Percentiles rank a stretch among this genome's conserved stretches.
Evolutionary conservation across 2,888 invertebrate species (phyloP).

Genomic region (Cantharis flavilabris): DNA sequence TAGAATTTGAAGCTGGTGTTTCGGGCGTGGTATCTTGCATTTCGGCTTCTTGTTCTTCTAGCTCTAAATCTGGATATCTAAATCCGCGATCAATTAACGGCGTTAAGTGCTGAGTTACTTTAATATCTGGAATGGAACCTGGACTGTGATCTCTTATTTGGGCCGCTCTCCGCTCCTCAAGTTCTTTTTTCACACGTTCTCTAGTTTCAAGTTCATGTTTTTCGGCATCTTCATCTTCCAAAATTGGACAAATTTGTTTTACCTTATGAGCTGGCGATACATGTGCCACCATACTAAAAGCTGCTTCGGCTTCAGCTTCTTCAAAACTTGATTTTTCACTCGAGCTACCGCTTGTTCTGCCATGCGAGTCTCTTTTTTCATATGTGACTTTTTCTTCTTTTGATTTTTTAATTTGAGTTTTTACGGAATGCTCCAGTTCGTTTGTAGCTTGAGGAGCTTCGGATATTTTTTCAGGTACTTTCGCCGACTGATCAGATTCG

Average conservation of each 20-base stretch:
- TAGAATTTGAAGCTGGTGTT: constrained; percentile 66
- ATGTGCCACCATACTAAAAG: constrained; percentile 57
- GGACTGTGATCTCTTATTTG: constrained; percentile 63
- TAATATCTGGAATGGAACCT: constrained; percentile 66
- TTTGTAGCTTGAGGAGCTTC: neutral
- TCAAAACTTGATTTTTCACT: constrained; percentile 57
- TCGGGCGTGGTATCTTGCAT: constrained; percentile 61
- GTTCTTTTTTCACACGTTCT: constrained; percentile 51
- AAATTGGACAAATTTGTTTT: constrained; percentile 56
- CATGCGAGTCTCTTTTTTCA: constrained; percentile 51
- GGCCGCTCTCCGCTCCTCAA: constrained; percentile 56
- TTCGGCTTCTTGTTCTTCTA: constrained; percentile 52
- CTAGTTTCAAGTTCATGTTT: constrained; percentile 58
- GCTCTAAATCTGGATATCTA: constrained; percentile 57
- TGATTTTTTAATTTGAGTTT: constrained; percentile 36
- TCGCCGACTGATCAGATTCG: constrained; percentile 35
- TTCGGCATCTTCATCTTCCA: constrained; percentile 59
- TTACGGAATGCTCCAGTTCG: neutral
- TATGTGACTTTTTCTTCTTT: constrained; percentile 45
- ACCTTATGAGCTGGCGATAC: constrained; percentile 56
- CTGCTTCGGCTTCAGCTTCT: constrained; percentile 59
- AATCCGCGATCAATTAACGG: constrained; percentile 56
- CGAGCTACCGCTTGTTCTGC: constrained; percentile 51
- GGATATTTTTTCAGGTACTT: neutral
- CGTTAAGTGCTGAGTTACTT: constrained; percentile 64